Evolutionary conservation across 2,797 vertebrate genomes (phyloP).

Genomic region (Myotis planiceps): DNA sequence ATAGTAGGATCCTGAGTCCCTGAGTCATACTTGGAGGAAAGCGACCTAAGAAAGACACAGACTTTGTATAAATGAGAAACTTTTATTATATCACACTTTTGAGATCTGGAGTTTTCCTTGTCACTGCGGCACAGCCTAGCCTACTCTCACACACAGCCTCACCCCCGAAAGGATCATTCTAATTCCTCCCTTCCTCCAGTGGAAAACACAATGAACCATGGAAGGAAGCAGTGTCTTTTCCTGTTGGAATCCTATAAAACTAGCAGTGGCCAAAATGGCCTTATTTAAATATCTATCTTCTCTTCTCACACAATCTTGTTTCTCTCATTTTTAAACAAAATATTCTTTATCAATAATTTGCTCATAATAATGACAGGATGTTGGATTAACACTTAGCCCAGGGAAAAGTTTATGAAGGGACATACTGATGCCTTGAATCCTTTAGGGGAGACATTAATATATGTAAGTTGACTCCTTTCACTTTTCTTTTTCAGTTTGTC

Average conservation of each 20-base stretch:
- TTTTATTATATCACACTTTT: not conserved
- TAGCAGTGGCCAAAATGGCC: conserved; percentile 70
- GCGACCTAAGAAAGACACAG: not conserved
- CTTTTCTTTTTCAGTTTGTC: not conserved
- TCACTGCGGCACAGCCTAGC: not conserved
- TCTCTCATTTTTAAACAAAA: conserved; percentile 11
- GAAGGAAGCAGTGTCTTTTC: conserved; percentile 37
- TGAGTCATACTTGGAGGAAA: not conserved
- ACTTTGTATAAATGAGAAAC: not conserved
- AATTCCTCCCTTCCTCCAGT: not conserved
- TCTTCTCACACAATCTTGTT: conserved; percentile 53
- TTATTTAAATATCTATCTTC: conserved; percentile 51
- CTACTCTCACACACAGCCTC: not conserved
- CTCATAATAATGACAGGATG: not conserved
- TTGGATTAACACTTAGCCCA: not conserved
- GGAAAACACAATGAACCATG: conserved; percentile 23
- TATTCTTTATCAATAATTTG: not conserved
- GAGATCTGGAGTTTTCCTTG: not conserved
- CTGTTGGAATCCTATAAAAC: conserved; percentile 69
- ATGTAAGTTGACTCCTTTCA: not conserved
- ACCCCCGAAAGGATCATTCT: not conserved
- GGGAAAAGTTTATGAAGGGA: not conserved
- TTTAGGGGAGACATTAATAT: not conserved
- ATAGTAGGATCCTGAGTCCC: not conserved
- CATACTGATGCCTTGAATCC: not conserved